Percentiles rank a stretch among this genome's conserved stretches.
Evolutionary conservation across 2,113 vertebrate species (phyloP).

Genomic region (Perca fluviatilis): DNA sequence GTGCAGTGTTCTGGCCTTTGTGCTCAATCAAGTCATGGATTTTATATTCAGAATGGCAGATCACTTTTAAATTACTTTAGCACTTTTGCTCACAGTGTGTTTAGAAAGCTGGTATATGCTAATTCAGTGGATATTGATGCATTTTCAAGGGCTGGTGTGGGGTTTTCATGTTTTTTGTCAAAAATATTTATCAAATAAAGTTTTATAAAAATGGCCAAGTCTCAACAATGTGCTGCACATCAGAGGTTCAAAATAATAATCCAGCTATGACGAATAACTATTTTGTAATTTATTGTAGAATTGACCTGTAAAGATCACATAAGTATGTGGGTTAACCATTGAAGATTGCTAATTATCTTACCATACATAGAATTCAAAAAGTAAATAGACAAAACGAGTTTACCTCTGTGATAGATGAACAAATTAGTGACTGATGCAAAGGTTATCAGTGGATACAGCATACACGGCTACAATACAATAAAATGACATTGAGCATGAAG

Average conservation of each 20-base stretch:
- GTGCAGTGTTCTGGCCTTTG: neutral
- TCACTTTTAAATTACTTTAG: neutral
- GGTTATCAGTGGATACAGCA: slow-evolving; percentile 76
- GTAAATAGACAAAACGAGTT: slow-evolving; percentile 78
- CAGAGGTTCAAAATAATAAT: slow-evolving; percentile 3
- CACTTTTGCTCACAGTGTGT: neutral
- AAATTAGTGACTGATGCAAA: slow-evolving; percentile 77
- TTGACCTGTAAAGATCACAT: slow-evolving; percentile 75
- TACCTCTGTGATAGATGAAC: slow-evolving; percentile 75
- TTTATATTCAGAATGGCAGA: neutral
- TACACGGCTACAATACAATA: slow-evolving; percentile 78
- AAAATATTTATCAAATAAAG: slow-evolving; percentile 48
- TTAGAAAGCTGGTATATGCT: neutral
- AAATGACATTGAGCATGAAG: slow-evolving; percentile 80
- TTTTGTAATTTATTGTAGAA: slow-evolving; percentile 78
- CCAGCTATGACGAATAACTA: slow-evolving; percentile 31
- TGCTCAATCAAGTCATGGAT: neutral
- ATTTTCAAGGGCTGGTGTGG: neutral
- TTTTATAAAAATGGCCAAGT: neutral
- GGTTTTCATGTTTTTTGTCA: neutral
- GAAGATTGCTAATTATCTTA: slow-evolving; percentile 76
- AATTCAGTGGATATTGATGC: neutral
- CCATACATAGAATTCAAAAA: slow-evolving; percentile 77
- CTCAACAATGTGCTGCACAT: neutral
- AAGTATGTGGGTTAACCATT: slow-evolving; percentile 78